Conservation (phyloP, 2,888 invertebrate species). For the Ennomos erosarius region DNA sequence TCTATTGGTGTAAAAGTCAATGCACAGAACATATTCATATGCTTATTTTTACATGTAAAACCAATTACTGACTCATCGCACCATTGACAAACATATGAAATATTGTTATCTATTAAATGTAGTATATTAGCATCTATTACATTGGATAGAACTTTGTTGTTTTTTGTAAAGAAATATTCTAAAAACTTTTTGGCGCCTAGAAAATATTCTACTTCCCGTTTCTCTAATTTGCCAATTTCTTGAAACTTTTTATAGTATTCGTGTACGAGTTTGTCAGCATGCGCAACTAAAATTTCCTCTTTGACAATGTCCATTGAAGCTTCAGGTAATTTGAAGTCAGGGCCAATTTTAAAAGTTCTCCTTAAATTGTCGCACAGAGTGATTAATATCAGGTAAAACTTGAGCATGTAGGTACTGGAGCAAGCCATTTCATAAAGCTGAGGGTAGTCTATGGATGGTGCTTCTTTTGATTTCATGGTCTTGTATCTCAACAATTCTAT, state of each 20-base stretch:
- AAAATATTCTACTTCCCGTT: slow-evolving; percentile 54
- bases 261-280: slow-evolving; percentile 55
- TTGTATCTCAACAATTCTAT: slow-evolving; percentile 66
- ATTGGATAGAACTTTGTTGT: slow-evolving; percentile 46
- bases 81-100: slow-evolving; percentile 62
- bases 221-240: slow-evolving; percentile 39
- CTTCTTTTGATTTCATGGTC: slow-evolving; percentile 57
- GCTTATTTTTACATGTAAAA: slow-evolving; percentile 61
- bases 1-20: slow-evolving; percentile 68
- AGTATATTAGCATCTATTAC: slow-evolving; percentile 46
- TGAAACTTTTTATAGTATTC: slow-evolving; percentile 46
- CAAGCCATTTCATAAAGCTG: slow-evolving; percentile 52
- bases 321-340: slow-evolving; percentile 53
- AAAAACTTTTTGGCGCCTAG: slow-evolving; percentile 60
- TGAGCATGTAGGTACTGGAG: slow-evolving; percentile 60
- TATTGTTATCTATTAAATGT: slow-evolving; percentile 32
- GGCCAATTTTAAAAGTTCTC: slow-evolving; percentile 47
- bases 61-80: slow-evolving; percentile 64
- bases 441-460: slow-evolving; percentile 57
- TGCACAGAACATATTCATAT: slow-evolving; percentile 71
- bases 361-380: slow-evolving; percentile 53
- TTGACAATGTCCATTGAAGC: slow-evolving; percentile 56
- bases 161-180: slow-evolving; percentile 59
- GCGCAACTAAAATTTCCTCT: slow-evolving; percentile 60
- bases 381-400: slow-evolving; percentile 63